Evolutionary conservation across 2,797 vertebrate species (phyloP).

Genomic region (Sphenodon punctatus): DNA sequence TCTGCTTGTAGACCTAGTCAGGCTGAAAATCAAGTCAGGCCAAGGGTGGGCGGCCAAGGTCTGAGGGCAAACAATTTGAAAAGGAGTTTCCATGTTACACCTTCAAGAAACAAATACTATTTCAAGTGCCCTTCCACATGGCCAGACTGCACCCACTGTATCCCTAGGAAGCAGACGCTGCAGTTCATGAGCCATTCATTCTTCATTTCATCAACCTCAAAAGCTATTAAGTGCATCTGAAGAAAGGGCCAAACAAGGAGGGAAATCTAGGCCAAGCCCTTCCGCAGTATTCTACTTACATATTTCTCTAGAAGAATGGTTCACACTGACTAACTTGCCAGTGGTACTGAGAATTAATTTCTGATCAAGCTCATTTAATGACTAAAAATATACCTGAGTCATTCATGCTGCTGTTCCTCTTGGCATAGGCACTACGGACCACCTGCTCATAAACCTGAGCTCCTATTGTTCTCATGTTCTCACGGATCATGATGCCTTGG

Average conservation of each 20-base stretch:
- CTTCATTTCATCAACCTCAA: neutral
- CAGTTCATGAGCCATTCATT: neutral
- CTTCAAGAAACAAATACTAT: neutral
- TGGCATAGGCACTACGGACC: conserved; percentile 87
- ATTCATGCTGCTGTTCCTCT: conserved; percentile 84
- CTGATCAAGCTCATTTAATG: neutral
- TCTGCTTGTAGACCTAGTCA: neutral
- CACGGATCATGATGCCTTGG: conserved; percentile 90
- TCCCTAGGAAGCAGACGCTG: neutral
- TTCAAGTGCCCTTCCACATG: neutral
- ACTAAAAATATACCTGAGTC: conserved; percentile 84
- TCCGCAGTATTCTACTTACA: neutral
- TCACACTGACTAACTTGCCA: neutral
- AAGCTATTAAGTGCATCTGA: neutral
- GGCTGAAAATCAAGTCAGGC: conserved; percentile 3
- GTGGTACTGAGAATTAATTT: neutral
- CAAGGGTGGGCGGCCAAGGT: neutral
- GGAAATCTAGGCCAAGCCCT: neutral
- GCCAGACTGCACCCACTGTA: neutral
- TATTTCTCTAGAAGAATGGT: neutral
- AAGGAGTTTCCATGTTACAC: neutral
- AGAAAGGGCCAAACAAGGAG: fast-evolving
- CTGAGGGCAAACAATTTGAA: neutral
- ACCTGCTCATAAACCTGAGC: conserved; percentile 95
- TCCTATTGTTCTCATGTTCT: conserved; percentile 92